These are phyloP conservation scores for Heliconius hortense DNA, from an alignment of 2,888 invertebrate genomes.

Conservation along the genomic window DNA sequence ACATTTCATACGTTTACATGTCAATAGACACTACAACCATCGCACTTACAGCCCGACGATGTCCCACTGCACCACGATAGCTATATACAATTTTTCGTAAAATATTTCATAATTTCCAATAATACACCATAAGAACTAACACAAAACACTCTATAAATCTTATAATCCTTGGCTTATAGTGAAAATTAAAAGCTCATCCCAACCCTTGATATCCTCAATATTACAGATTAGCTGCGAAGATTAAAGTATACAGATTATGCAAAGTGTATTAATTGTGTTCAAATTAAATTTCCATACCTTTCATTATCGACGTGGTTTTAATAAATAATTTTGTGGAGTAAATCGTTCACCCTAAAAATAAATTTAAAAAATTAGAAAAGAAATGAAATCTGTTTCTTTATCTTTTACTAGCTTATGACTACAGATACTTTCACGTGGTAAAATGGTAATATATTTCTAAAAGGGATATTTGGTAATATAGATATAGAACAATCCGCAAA, in stretches of 20 bases:
- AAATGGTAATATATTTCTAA: too few relatives aligned
- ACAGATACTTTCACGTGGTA: too few relatives aligned
- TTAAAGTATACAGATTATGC: constrained; percentile 39
- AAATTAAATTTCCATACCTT: constrained; percentile 42
- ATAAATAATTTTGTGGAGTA: constrained; percentile 21
- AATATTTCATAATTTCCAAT: neutral
- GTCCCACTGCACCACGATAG: neutral
- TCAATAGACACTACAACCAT: too few relatives aligned
- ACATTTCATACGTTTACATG: too few relatives aligned
- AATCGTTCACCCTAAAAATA: neutral
- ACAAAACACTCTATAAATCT: constrained; percentile 12
- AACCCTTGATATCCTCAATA: constrained; percentile 35
- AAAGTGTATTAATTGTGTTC: constrained; percentile 27
- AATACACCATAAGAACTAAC: neutral
- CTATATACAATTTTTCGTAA: too few relatives aligned
- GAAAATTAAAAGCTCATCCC: constrained; percentile 27
- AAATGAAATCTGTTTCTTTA: too few relatives aligned
- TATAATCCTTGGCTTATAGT: constrained; percentile 8
- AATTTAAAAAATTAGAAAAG: too few relatives aligned
- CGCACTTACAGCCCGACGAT: neutral
- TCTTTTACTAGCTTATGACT: too few relatives aligned
- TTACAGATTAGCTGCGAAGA: constrained; percentile 33
- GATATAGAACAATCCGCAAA: too few relatives aligned
- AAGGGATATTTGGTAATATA: too few relatives aligned
- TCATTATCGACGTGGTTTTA: constrained; percentile 24